A percentile compares a stretch with the other conserved stretches of the same genome.
phyloP scores from a whole-genome alignment of 30 jellyfish, hydroid and myxozoan species.

The Morbakka virulenta region DNA sequence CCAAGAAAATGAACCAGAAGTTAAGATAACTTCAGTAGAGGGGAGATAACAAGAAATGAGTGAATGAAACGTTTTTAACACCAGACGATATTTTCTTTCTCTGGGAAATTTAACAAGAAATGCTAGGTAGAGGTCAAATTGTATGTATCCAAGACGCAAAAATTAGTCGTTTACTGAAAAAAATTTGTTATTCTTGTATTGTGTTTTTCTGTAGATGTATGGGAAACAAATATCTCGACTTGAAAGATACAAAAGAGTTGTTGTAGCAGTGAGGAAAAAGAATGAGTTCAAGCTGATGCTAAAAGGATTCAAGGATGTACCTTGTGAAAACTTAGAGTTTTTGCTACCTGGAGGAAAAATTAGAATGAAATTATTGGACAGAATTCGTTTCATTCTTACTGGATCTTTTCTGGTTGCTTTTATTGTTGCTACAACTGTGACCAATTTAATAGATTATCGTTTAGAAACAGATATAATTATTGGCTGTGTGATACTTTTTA shows the following conservation, averaged over 20 bases:
- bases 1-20: too few species aligned
- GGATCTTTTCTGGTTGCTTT: slow-evolving; percentile 4
- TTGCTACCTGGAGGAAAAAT: slow-evolving; percentile 68
- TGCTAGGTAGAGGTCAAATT: too few species aligned
- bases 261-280: slow-evolving; percentile 45
- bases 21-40: too few species aligned
- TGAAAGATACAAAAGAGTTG: slow-evolving; percentile 65
- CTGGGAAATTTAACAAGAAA: too few species aligned
- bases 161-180: too few species aligned
- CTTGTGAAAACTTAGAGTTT: slow-evolving; percentile 76
- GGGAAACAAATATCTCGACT: slow-evolving; percentile 42
- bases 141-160: too few species aligned
- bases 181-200: background rate
- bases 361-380: slow-evolving; percentile 50
- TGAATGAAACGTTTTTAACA: too few species aligned
- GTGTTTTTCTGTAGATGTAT: slow-evolving; percentile 28
- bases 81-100: too few species aligned
- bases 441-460: slow-evolving; percentile 28
- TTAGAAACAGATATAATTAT: slow-evolving; percentile 26
- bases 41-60: too few species aligned
- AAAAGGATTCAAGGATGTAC: slow-evolving; percentile 62
- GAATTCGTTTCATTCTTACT: slow-evolving; percentile 37
- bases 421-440: slow-evolving; percentile 28
- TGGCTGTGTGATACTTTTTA: slow-evolving; percentile 1
- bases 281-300: slow-evolving; percentile 23